These are phyloP conservation scores for Heliconius eleuchia DNA, from an alignment of 1,140 invertebrate species.

Conservation along the genomic window DNA sequence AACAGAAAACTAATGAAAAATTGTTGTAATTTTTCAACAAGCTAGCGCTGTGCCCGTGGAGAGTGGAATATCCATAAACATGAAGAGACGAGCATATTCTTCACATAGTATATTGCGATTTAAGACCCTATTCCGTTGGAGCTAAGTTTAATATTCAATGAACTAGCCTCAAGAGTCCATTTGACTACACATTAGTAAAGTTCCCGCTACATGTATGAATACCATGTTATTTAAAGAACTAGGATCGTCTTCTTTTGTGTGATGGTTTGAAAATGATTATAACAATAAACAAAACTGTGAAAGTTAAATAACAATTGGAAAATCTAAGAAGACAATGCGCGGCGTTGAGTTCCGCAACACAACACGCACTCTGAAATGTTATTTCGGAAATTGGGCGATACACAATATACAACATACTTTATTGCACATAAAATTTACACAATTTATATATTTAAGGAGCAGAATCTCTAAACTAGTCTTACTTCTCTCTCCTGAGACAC, in stretches of 20 bases:
- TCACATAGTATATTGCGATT: constrained; percentile 45
- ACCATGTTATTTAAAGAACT: constrained; percentile 37
- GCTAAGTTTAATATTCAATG: constrained; percentile 57
- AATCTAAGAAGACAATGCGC: too few species aligned
- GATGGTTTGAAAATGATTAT: neutral
- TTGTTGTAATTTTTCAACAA: constrained; percentile 14
- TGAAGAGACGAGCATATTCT: constrained; percentile 47
- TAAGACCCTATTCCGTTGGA: constrained; percentile 45
- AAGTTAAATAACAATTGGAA: too few species aligned
- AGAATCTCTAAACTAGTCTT: too few species aligned
- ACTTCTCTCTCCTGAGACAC: too few species aligned
- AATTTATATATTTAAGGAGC: too few species aligned
- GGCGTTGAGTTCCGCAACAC: too few species aligned
- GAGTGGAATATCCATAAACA: constrained; percentile 76
- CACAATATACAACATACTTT: too few species aligned
- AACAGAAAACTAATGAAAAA: neutral
- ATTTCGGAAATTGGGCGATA: too few species aligned
- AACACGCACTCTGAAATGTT: too few species aligned
- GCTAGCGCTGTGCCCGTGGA: constrained; percentile 44
- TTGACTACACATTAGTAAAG: constrained; percentile 79
- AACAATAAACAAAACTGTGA: neutral
- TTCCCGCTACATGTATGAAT: constrained; percentile 58
- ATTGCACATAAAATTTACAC: too few species aligned
- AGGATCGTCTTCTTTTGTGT: neutral
- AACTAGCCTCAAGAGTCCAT: constrained; percentile 68